phyloP scores from a whole-genome alignment of 2,113 vertebrate species.

The Drymodes brunneopygia region DNA sequence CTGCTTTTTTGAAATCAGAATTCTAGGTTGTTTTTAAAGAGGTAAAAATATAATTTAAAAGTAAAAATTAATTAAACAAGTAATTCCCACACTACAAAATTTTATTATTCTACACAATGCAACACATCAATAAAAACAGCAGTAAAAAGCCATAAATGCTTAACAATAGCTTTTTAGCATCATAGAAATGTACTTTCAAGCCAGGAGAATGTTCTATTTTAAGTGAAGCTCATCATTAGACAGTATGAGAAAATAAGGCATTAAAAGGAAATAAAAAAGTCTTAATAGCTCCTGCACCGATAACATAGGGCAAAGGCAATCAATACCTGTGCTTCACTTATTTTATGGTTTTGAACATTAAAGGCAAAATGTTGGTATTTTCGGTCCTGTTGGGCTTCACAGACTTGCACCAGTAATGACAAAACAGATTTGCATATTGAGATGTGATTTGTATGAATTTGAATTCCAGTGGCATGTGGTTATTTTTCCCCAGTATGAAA shows the following conservation, averaged over 20 bases:
- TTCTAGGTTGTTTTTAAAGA: neutral
- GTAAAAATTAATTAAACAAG: slow-evolving; percentile 62
- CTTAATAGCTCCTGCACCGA: slow-evolving; percentile 71
- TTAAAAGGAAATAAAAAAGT: slow-evolving; percentile 71
- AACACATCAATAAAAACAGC: slow-evolving; percentile 50
- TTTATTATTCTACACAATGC: slow-evolving; percentile 32
- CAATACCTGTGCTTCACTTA: slow-evolving; percentile 74
- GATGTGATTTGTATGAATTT: slow-evolving; percentile 46
- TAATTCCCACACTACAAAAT: neutral
- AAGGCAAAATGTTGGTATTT: slow-evolving; percentile 70
- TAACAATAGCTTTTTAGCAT: slow-evolving; percentile 56
- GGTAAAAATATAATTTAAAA: slow-evolving; percentile 26
- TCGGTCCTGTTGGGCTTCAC: slow-evolving; percentile 46
- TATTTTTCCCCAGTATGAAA: slow-evolving; percentile 36
- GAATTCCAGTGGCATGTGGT: neutral
- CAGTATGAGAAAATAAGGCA: slow-evolving; percentile 74
- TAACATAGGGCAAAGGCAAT: slow-evolving; percentile 70
- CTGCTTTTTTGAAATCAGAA: neutral
- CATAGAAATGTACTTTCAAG: slow-evolving; percentile 66
- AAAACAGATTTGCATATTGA: slow-evolving; percentile 65
- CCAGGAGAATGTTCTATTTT: slow-evolving; percentile 64
- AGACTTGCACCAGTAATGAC: slow-evolving; percentile 57
- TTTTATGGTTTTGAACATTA: slow-evolving; percentile 69
- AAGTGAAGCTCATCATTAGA: slow-evolving; percentile 75
- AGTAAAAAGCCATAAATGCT: slow-evolving; percentile 59